Evolutionary conservation across 2,888 invertebrate genomes (phyloP).

Genomic region (Idaea aversata): DNA sequence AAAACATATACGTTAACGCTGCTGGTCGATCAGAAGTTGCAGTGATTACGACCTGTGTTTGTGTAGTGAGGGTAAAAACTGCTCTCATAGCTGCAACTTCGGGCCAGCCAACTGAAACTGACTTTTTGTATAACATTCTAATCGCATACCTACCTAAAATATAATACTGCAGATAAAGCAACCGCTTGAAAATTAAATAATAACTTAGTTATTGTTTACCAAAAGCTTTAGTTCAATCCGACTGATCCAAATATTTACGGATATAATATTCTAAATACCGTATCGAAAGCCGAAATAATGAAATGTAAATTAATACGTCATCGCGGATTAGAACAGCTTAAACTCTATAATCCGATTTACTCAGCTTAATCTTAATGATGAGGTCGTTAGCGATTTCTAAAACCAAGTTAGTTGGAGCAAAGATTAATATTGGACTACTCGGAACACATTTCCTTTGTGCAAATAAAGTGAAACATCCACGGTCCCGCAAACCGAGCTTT

Average conservation of each 20-base stretch:
- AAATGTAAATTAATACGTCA: conserved; percentile 64
- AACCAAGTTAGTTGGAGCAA: conserved; percentile 4
- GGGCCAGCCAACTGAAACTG: no score
- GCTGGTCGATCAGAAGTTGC: neutral
- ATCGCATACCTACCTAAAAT: neutral
- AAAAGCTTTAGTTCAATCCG: conserved; percentile 17
- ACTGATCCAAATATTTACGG: conserved; percentile 20
- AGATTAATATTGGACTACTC: neutral
- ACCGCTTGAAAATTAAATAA: conserved; percentile 3
- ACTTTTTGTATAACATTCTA: no score
- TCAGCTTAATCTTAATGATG: conserved; percentile 47
- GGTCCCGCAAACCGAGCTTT: conserved; percentile 23
- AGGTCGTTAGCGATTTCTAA: conserved; percentile 28
- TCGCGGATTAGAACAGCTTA: conserved; percentile 49
- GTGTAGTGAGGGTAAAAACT: no score
- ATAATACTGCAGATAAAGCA: neutral
- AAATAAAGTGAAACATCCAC: conserved; percentile 4
- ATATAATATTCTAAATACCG: conserved; percentile 20
- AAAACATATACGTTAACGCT: conserved; percentile 5
- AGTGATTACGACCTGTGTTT: no score
- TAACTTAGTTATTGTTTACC: conserved; percentile 14
- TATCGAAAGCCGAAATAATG: conserved; percentile 41
- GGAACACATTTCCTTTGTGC: neutral
- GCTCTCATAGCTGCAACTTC: no score
- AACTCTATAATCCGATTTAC: conserved; percentile 46